These are phyloP conservation scores for Hypselothyrea guttata DNA, from an alignment of 2,888 invertebrate genomes.

Conservation along the genomic window DNA sequence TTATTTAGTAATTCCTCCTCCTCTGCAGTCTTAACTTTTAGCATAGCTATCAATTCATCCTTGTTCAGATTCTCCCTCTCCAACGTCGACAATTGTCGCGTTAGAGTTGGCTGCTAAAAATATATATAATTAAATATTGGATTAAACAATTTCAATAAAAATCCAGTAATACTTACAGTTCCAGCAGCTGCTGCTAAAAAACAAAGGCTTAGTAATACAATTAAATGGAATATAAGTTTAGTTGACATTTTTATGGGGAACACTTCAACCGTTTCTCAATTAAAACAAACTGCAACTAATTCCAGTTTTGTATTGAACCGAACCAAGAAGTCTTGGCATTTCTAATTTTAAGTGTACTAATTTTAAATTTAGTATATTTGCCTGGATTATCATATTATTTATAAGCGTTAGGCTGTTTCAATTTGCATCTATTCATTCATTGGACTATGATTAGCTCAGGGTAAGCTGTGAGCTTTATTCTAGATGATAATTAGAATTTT, in stretches of 20 bases:
- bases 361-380: background rate
- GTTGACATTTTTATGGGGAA: constrained; percentile 15
- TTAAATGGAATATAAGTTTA: background rate
- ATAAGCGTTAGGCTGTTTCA: too few relatives aligned
- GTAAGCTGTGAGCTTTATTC: background rate
- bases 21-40: constrained; percentile 30
- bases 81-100: background rate
- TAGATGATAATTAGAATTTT: background rate
- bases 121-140: too few relatives aligned
- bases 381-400: constrained; percentile 1
- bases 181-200: constrained; percentile 9
- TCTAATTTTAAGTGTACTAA: constrained; percentile 7
- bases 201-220: constrained; percentile 15
- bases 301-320: constrained; percentile 8
- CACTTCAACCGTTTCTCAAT: background rate
- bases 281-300: constrained; percentile 31
- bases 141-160: too few relatives aligned
- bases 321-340: background rate
- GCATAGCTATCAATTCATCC: constrained; percentile 42
- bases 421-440: background rate
- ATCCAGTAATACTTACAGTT: background rate
- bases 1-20: constrained; percentile 39
- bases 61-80: constrained; percentile 30
- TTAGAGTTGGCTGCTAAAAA: too few relatives aligned
- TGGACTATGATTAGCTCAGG: constrained; percentile 1